Evolutionary conservation across 2,888 invertebrate species (phyloP), one percentile per base, ranked within the genome.

Genomic region (Sarcophaga variegata): DNA sequence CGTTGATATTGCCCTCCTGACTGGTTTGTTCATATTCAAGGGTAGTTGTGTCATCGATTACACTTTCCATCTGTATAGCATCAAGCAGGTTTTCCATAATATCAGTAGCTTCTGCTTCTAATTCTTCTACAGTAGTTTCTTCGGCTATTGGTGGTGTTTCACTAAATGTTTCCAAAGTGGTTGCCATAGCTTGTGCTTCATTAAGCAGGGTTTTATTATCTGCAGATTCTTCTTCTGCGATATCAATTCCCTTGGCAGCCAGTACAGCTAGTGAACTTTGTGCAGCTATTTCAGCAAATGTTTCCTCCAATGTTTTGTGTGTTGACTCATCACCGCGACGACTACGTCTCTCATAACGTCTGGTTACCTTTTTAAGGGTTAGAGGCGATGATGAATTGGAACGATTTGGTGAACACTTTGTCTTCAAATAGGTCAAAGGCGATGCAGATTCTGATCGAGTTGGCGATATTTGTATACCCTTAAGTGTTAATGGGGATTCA

Each of bases 271-370:
- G 88, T 4, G 88, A 88, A 63, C 89, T 89, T 71, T 88, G 82
- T 14, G 88, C 89, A 4, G 89, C 88, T 69, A 89, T 89, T 81
- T 89, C 89, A 8, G 89, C 89, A 88, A 89, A 89, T 2, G 89
- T 89, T 84, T 89, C 89, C 75, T 89, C 89, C 27, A 89, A 77
- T 0, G 89, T 89, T 87, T 89, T 89, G 69, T 88, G 86, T 12
- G 70, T 49, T 17, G 75, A 49, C 4, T 87, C 87, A 8, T 88
- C 88, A 0, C 83, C 87, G 22, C 88, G 85, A 67, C 88, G 87
- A 63, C 84, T 80, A 12, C 89, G 88, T 76, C 88, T 88, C 72
- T 89, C 89, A 80, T 89, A 89, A 45, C 89, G 89, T 10, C 89
- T 83, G 2, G 86, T 88, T 11, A 88, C 47, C 54, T 88, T 89